Evolutionary conservation across 2,888 invertebrate genomes (phyloP), one percentile per base, ranked within the genome.

Genomic region (Oligia latruncula): DNA sequence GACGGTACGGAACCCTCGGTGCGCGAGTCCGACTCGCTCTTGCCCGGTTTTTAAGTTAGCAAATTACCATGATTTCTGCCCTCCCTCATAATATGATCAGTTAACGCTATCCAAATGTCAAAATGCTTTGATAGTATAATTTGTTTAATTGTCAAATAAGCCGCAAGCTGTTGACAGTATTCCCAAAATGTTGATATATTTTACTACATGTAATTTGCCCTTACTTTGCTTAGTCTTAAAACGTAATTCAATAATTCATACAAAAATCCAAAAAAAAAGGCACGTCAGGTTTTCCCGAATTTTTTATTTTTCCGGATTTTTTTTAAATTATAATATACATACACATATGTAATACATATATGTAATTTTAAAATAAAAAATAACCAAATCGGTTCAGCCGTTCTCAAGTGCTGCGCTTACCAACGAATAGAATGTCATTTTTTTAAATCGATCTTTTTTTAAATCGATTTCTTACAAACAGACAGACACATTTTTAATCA

Each of bases 101-200:
- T 86, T 80, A 84, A 74, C 78, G 87, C 84, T 90, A 91, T 90
- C 89, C 80, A 87, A 91, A 82, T 86, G 74, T 85, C 84, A 85
- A 82, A 84, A 70, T 71, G 80, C 83, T 90, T 89, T 88, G 86
- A 85, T 86, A 87, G 87, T 83, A 89, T 90, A 92, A 91, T 91
- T 92, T 88, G 78, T 80, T 84, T 92, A 91, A 92, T 92, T 92
- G 92, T 87, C 85, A 91, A 91, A 88, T 82, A 90, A 0, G 83
- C 92, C 87, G 67, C 62, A 35, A 82, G 92, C 89, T 89, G 72
- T 91, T 91, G 88, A 81, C 79, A 74, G 73, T 87, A 80, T 81
- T 74, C 76, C 9, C 78, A 80, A 78, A 86, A 72, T 55, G 68
- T 66, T 66, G 4, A 20, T 17, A 49, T 46, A 70, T 49, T 66